Conservation (phyloP, 2,113 vertebrate genomes). For the Vulpes ferrilata region DNA sequence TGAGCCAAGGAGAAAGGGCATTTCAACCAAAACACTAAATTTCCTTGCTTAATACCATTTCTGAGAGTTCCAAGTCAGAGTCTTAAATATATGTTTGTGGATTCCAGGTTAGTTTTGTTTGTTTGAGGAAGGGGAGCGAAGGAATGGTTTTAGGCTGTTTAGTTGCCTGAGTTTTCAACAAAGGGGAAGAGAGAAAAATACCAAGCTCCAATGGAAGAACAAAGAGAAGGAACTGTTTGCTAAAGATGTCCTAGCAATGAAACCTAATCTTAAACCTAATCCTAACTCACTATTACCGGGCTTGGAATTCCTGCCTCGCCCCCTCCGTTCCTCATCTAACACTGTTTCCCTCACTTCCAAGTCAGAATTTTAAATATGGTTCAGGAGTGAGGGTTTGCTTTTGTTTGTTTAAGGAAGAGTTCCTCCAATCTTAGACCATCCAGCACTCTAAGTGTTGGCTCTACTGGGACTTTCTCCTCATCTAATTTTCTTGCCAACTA, state of each 20-base stretch:
- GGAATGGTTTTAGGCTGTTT: neutral
- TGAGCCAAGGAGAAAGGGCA: constrained; percentile 49
- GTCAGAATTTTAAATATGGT: constrained; percentile 10
- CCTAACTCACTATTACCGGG: neutral
- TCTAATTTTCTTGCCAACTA: neutral
- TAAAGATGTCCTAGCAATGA: neutral
- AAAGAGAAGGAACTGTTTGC: neutral
- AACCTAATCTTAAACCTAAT: neutral
- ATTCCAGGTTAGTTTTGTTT: constrained; percentile 34
- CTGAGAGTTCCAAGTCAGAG: constrained; percentile 50
- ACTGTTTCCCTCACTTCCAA: neutral
- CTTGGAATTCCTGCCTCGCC: neutral
- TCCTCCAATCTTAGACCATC: neutral
- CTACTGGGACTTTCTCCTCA: neutral
- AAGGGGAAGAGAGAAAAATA: constrained; percentile 30
- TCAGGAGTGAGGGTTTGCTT: neutral
- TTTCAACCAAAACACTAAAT: constrained; percentile 65
- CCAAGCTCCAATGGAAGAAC: neutral
- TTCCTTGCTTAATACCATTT: constrained; percentile 47
- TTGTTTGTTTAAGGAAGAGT: neutral
- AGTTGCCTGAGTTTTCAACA: neutral
- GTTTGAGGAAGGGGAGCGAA: neutral
- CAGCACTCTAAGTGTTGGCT: neutral
- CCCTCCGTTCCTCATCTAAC: neutral
- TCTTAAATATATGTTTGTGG: constrained; percentile 59